Conservation (phyloP, 2,113 vertebrate species). For the Pygoscelis antarcticus region DNA sequence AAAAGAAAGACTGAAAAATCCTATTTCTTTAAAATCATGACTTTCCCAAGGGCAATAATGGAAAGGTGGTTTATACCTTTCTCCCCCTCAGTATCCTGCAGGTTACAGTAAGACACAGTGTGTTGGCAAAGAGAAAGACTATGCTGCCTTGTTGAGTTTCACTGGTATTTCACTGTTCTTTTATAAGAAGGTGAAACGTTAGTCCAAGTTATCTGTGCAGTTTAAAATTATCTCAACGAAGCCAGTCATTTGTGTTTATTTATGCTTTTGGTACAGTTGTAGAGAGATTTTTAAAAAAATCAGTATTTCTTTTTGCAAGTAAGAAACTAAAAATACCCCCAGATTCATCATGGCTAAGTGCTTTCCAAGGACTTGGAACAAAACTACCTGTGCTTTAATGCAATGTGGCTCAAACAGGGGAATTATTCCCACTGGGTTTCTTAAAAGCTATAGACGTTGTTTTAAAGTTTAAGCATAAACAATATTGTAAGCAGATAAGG, state of each 20-base stretch:
- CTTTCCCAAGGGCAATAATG: neutral
- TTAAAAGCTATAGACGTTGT: neutral
- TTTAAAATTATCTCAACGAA: neutral
- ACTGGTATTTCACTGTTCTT: neutral
- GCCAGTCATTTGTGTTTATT: neutral
- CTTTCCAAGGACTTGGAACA: neutral
- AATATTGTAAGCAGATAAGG: neutral
- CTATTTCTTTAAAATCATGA: neutral
- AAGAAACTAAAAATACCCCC: neutral
- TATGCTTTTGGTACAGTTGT: neutral
- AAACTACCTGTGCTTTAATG: fast-evolving
- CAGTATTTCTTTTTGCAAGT: neutral
- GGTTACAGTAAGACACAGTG: neutral
- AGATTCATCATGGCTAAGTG: neutral
- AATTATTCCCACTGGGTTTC: conserved; percentile 2
- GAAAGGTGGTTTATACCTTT: neutral
- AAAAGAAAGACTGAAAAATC: neutral
- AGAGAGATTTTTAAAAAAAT: neutral
- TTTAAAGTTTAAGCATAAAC: neutral
- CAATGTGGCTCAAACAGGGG: neutral
- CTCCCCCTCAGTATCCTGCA: neutral
- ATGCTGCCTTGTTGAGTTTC: neutral
- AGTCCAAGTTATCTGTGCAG: neutral
- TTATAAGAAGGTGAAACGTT: neutral
- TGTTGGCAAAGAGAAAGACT: neutral